phyloP scores from a whole-genome alignment of 53 echinoderm and acorn worm species.

The Patiria pectinifera region DNA sequence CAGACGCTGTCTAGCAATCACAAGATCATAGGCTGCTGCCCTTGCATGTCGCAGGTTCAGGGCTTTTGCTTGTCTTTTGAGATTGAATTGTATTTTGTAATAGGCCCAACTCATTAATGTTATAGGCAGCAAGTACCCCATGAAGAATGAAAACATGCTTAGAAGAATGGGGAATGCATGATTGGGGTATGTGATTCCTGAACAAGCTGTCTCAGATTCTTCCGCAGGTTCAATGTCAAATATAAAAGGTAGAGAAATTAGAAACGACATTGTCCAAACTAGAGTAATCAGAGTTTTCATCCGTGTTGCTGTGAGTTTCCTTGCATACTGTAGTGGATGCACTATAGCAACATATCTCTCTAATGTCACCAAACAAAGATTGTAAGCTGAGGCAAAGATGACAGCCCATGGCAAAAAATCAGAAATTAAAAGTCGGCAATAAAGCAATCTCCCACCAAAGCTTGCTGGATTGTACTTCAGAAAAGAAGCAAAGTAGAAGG shows the following conservation, averaged over 20 bases:
- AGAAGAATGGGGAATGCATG: neutral
- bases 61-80: no score
- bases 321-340: constrained; percentile 25
- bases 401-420: neutral
- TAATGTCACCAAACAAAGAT: constrained; percentile 43
- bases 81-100: no score
- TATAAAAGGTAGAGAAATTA: constrained; percentile 1
- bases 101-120: neutral
- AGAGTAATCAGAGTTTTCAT: constrained; percentile 1
- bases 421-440: neutral
- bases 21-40: neutral
- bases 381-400: neutral
- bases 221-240: neutral
- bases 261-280: constrained; percentile 5
- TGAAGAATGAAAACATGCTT: neutral
- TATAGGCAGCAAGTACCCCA: neutral
- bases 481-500: neutral
- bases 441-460: neutral
- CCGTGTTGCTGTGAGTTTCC: neutral
- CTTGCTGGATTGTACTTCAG: neutral
- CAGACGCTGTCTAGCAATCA: no score
- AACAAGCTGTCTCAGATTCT: neutral
- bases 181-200: neutral
- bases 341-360: constrained; percentile 47
- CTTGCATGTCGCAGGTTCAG: no score